Evolutionary conservation across 2,113 vertebrate species (phyloP).

Genomic region (Capreolus pygargus): DNA sequence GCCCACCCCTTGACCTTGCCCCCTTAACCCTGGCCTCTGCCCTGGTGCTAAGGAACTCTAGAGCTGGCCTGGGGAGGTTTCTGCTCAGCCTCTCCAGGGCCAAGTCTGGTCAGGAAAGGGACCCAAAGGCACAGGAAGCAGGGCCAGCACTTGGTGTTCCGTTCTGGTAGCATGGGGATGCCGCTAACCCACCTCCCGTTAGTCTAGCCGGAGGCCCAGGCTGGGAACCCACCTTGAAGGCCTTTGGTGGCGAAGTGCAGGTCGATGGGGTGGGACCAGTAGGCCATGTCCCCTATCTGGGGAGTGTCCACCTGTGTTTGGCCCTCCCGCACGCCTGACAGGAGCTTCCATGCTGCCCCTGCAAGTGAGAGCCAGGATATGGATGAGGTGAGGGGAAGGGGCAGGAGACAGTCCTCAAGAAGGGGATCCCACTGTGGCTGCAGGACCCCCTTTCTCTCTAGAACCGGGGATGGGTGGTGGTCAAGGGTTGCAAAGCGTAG

Average conservation of each 20-base stretch:
- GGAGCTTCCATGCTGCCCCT: constrained; percentile 92
- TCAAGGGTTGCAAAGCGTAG: not conserved
- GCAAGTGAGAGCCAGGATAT: not conserved
- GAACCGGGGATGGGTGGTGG: no score
- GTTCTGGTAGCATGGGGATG: not conserved
- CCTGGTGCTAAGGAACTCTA: not conserved
- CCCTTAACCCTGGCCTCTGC: not conserved
- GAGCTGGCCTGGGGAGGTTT: not conserved
- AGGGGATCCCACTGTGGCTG: not conserved
- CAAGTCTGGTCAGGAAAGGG: not conserved
- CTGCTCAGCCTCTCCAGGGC: not conserved
- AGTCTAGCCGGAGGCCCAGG: no score
- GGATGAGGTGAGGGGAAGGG: not conserved
- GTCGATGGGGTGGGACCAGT: constrained; percentile 93
- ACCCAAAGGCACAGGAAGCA: not conserved
- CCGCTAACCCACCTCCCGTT: not conserved
- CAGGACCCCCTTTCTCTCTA: not conserved
- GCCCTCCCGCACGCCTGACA: constrained; percentile 89
- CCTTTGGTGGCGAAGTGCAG: constrained; percentile 92
- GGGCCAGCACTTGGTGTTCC: not conserved
- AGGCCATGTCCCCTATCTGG: constrained; percentile 86
- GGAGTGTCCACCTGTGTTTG: constrained; percentile 93
- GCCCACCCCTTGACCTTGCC: not conserved
- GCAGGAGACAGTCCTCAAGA: not conserved
- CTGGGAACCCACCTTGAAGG: constrained; percentile 83